Percentiles rank a stretch among this genome's conserved stretches.
phyloP scores from a whole-genome alignment of 2,888 invertebrate species.

The Nephrotoma flavescens region DNA sequence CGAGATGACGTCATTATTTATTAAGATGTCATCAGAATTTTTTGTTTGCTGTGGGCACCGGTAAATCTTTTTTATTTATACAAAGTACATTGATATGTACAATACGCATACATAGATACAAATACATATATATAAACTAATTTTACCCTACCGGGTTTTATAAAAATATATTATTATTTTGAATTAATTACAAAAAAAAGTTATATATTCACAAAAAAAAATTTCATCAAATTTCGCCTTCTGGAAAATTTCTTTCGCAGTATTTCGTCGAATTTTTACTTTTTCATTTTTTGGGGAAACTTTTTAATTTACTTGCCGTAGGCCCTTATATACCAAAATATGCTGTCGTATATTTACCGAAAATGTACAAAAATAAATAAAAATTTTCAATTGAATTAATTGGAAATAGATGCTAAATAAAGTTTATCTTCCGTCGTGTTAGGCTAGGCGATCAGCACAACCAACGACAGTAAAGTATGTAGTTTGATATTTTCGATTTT shows the following conservation, averaged over 20 bases:
- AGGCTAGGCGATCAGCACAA: background rate
- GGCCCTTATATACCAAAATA: background rate
- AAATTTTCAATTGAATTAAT: background rate
- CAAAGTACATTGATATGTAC: background rate
- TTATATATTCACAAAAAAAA: background rate
- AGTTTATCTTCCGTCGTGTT: background rate
- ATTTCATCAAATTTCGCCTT: background rate
- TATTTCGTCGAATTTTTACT: background rate
- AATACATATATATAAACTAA: background rate
- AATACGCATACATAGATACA: no score
- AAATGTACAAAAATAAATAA: background rate
- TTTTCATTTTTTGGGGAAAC: background rate
- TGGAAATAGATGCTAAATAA: background rate
- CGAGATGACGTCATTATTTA: background rate
- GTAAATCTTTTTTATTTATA: background rate
- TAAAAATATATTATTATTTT: background rate
- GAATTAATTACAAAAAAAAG: background rate
- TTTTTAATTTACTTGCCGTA: background rate
- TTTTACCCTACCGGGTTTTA: background rate
- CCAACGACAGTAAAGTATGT: no score
- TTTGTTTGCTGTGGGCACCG: background rate
- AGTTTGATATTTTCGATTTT: background rate
- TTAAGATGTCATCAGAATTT: background rate
- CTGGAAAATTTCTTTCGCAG: background rate
- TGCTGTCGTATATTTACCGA: background rate